Evolutionary conservation across 1,140 invertebrate genomes (phyloP).

Genomic region (Sogatella furcifera): DNA sequence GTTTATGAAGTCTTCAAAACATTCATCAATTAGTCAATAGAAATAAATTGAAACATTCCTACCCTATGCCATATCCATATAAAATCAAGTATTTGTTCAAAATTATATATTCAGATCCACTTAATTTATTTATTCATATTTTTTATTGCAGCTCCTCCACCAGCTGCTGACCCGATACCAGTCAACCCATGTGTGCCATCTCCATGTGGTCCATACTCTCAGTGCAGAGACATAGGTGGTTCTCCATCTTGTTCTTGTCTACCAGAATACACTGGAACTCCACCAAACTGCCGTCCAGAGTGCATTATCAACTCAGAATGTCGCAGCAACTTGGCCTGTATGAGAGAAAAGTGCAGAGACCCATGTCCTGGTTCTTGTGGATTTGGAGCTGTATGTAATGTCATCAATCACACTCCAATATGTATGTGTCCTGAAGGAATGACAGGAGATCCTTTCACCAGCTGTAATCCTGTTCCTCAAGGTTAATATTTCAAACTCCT

Average conservation of each 20-base stretch:
- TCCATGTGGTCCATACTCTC: constrained; percentile 41
- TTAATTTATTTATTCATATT: neutral
- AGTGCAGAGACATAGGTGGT: constrained; percentile 35
- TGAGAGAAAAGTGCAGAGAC: constrained; percentile 30
- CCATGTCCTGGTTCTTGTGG: constrained; percentile 48
- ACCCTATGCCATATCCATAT: too few relatives aligned
- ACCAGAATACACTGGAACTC: constrained; percentile 32
- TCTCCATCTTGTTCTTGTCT: constrained; percentile 33
- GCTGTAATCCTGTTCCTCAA: constrained; percentile 32
- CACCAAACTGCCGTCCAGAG: constrained; percentile 38
- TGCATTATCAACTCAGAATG: constrained; percentile 33
- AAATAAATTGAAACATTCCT: too few relatives aligned
- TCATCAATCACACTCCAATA: constrained; percentile 41
- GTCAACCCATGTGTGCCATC: constrained; percentile 38
- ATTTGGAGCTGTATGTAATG: constrained; percentile 36
- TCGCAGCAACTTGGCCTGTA: constrained; percentile 30
- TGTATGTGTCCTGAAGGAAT: constrained; percentile 42
- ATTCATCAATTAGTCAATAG: too few relatives aligned
- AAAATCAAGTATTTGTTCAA: too few relatives aligned
- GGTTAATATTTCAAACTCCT: too few relatives aligned
- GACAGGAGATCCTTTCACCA: constrained; percentile 40
- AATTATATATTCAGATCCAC: too few relatives aligned
- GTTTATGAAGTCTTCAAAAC: too few relatives aligned
- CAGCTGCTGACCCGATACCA: constrained; percentile 13
- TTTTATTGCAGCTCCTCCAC: constrained; percentile 12